Base-by-base conservation (phyloP, 2,888 invertebrate genomes). In the Synergus itoensis region DNA sequence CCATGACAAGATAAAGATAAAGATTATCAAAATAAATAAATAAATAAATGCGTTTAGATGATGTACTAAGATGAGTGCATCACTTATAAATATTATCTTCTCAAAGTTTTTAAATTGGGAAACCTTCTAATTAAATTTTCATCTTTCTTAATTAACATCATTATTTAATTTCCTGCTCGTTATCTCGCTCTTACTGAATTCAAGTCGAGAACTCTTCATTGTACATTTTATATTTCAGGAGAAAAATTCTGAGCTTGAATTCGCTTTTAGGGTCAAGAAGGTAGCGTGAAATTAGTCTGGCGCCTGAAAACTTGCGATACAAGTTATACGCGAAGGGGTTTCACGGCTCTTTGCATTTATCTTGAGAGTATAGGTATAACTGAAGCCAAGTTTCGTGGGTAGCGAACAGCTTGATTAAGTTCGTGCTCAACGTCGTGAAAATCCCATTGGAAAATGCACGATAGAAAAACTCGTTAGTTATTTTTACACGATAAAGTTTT, bases 241-340 rank as follows among this genome's bases (percentile, higher is more conserved):
- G 36, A 40, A 57, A 12, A 28, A 16, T 73, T 73, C 11, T 48
- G 12, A 28, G 48, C 18, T 73, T 9, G 36, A 57, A 73, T 57
- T 73, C 16, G 48, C 64, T 79, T 81, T 65, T 79, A 78, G 78
- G 76, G 62, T 79, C 75, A 78, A 81, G 82, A 77, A 82, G 79
- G 79, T 62, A 76, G 82, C 82, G 82, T 83, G 80, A 84, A 84
- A 84, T 84, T 83, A 84, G 80, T 82, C 80, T 77, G 77, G 65
- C 79, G 84, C 82, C 82, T 84, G 84, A n/a, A n/a, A 73, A 76
- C 45, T 73, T 73, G 53, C 73, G 73, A 73, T 73, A 73, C 53
- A 73, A 73, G 73, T 73, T 73, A 45, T 18, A 73, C 53, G 36
- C 21, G 21, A 21, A 21, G 48, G 73, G 36, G 16, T 73, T 53